Conservation (phyloP, 1,140 invertebrate genomes). For the Sminthurides bifidus region DNA sequence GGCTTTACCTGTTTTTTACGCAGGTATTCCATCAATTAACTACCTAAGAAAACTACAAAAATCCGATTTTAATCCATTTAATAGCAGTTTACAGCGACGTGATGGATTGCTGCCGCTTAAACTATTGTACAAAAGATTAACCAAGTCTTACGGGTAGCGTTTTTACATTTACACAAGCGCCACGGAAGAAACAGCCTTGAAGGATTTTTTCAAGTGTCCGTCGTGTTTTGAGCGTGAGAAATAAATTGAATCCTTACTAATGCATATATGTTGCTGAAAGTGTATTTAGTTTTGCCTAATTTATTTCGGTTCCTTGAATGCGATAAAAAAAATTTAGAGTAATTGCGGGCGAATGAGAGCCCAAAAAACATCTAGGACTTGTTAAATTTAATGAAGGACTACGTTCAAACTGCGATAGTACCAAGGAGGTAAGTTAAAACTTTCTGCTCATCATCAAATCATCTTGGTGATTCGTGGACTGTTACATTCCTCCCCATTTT, state of each 20-base stretch:
- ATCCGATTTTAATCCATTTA: slow-evolving; percentile 55
- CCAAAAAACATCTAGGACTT: too few relatives aligned
- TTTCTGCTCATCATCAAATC: too few relatives aligned
- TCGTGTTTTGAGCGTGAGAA: neutral
- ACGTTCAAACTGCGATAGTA: too few relatives aligned
- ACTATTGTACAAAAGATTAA: slow-evolving; percentile 44
- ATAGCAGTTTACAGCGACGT: slow-evolving; percentile 46
- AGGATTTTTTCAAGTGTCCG: neutral
- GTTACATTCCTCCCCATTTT: too few relatives aligned
- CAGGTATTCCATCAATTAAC: slow-evolving; percentile 49
- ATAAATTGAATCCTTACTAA: slow-evolving; percentile 10
- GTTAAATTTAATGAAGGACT: too few relatives aligned
- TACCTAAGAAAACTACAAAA: slow-evolving; percentile 59
- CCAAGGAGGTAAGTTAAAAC: too few relatives aligned
- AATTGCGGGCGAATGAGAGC: too few relatives aligned
- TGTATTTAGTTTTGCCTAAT: too few relatives aligned
- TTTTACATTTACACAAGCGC: slow-evolving; percentile 11
- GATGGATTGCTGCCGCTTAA: slow-evolving; percentile 46
- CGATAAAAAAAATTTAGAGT: too few relatives aligned
- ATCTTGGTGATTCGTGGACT: too few relatives aligned
- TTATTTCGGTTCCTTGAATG: too few relatives aligned
- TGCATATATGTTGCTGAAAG: too few relatives aligned
- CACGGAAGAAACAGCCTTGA: neutral
- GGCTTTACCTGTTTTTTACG: slow-evolving; percentile 52
- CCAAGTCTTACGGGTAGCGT: slow-evolving; percentile 16